Base-by-base conservation (phyloP, 2,113 vertebrate species). In the Oreotrochilus melanogaster region DNA sequence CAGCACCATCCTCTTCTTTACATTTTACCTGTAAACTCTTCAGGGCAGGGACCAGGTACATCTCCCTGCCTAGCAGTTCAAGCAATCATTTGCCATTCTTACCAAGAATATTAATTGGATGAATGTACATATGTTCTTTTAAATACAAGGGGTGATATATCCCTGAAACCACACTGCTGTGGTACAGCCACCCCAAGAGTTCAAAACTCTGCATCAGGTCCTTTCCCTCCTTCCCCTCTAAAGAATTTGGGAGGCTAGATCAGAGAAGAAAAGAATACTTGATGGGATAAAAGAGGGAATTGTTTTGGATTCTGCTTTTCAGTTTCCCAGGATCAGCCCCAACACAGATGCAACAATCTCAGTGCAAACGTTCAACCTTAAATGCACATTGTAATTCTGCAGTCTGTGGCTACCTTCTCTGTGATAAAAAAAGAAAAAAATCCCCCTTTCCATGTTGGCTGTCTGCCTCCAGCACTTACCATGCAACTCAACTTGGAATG, bases 21-120 rank as follows among this genome's bases (percentile, higher is more conserved):
- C 53, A 53, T 62, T 95, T 93, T 71, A 31, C 83, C 88, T 58
- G 62, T 88, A 88, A 92, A 66, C 56, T 90, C 74, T 88, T 88
- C 51, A 78, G 89, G 89, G 85, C 60, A 83, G 85, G 87, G 78
- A 43, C 50, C 67, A 53, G 78, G 67, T 42, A 60, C 31, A 95
- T 51, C 88, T 93, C 30, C 35, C 65, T 2, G 0, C 27, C 51
- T 48, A 39, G 43, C n/a, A 92, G 51, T 30, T 95, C 78, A 83
- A 92, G 75, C 35, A 83, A 19, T 79, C 23, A 24, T 78, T 89
- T 94, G 66, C 60, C 58, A 69, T 70, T 92, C 15, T 0, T 62
- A 80, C 25, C 67, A 62, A 43, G 64, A 92, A 86, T 88, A 92
- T 86, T 88, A 85, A 74, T 28, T 60, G 62, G 33, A 67, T 2